Evolutionary conservation across 1,140 invertebrate species (phyloP), one percentile per base, ranked within the genome.

Genomic region (Phthorimaea operculella): DNA sequence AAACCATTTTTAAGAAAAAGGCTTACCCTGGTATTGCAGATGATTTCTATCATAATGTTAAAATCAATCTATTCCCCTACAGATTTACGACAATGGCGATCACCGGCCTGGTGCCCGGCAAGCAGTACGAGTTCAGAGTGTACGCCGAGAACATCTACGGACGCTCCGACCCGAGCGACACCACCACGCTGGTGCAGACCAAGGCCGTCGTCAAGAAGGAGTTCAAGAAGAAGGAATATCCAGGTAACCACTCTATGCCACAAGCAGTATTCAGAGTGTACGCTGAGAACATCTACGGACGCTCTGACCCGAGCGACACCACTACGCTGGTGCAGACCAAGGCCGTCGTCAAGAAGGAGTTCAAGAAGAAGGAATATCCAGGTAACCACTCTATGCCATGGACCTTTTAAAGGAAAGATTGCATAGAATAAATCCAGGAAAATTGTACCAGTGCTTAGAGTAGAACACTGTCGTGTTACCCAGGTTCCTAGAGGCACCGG

Each of bases 101-200:
- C 1, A 93, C 91, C 51, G 92, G 92, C 16, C 81, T 98, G 3
- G 92, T 92, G 54, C 90, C 96, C 1, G 95, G 96, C 61, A 95
- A 98, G 67, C 92, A 96, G 72, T 99, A 99, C 82, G 95, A 98
- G 78, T 99, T 99, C 90, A 87, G 98, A 55, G 92, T 99, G 0
- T 97, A 94, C 71, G 97, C 98, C 76, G 90, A 99, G 79, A 99
- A 99, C 79, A 94, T 99, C 12, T 97, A 98, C 75, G 98, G 98
- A 12, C 88, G 95, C 52, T 98, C 96, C 42, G 94, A 98, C 66
- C 92, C 98, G 3, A 97, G 95, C 69, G 93, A 96, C 66, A 88
- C 92, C 0, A 95, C 93, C 17, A 89, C 90, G 14, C 76, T 96
- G 21, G 90, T 98, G 12, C 92, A 90, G 44, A 96, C 94, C 34